Conservation (phyloP, 2,888 invertebrate genomes). For the Leptinotarsa juncta region DNA sequence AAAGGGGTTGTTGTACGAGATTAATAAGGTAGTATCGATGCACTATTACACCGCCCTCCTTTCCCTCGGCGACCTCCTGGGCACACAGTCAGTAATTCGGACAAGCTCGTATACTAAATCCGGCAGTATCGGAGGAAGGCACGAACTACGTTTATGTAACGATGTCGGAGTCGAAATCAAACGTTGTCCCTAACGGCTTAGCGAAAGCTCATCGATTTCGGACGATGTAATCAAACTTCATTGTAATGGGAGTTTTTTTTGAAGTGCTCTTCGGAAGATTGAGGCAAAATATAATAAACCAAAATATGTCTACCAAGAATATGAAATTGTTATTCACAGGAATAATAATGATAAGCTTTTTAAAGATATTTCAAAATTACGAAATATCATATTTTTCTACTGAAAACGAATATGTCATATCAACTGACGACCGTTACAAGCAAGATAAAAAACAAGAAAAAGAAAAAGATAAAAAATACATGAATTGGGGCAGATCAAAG, state of each 20-base stretch:
- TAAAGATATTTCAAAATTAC: no score
- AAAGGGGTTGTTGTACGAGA: conserved; percentile 50
- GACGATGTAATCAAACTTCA: conserved; percentile 29
- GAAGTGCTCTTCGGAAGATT: conserved; percentile 29
- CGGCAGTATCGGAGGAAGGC: conserved; percentile 38
- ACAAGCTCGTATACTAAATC: conserved; percentile 36
- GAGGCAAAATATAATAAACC: conserved; percentile 23
- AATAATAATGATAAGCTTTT: no score
- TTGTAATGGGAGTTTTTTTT: conserved; percentile 22
- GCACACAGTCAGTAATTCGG: conserved; percentile 19
- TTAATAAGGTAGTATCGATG: conserved; percentile 50
- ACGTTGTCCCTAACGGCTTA: conserved; percentile 19
- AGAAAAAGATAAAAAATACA: no score
- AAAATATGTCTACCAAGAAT: background rate
- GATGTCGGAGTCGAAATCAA: conserved; percentile 39
- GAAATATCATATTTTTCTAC: no score
- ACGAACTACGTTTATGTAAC: conserved; percentile 42
- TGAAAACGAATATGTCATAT: no score
- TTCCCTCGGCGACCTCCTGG: background rate
- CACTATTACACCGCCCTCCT: conserved; percentile 25
- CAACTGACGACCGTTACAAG: no score
- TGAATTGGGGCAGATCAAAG: no score
- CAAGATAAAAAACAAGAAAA: no score
- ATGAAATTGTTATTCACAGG: background rate
- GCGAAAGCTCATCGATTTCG: conserved; percentile 31